These are phyloP conservation scores for Craseonycteris thonglongyai DNA, from an alignment of 2,113 vertebrate species.

Conservation along the genomic window DNA sequence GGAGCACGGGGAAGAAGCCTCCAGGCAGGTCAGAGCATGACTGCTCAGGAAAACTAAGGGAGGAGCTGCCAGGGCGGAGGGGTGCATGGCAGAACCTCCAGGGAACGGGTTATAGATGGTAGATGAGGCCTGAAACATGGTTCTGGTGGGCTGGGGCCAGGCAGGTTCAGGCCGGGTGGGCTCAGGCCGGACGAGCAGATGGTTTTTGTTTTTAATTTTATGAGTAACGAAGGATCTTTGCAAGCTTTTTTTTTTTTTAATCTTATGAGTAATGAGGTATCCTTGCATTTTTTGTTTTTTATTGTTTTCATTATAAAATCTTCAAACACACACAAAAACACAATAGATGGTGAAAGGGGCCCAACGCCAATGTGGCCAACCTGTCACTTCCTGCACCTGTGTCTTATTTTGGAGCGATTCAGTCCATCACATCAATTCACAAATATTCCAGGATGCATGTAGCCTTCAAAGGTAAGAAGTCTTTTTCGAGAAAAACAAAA, in stretches of 20 bases:
- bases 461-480: not conserved
- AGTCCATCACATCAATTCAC: not conserved
- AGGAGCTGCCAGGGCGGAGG: no score
- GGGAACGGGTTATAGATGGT: rapidly evolving
- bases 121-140: rapidly evolving
- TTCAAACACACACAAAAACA: not conserved
- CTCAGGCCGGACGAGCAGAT: not conserved
- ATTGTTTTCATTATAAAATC: not conserved
- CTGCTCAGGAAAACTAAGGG: not conserved
- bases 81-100: rapidly evolving
- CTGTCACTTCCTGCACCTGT: not conserved
- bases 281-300: not conserved
- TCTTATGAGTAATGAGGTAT: not conserved
- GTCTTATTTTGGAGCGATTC: not conserved
- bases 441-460: not conserved
- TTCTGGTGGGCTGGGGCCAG: no score
- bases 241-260: not conserved
- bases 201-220: not conserved
- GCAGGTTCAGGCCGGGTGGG: not conserved
- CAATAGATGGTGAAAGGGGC: rapidly evolving
- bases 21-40: not conserved
- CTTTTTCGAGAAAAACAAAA: not conserved
- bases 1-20: not conserved
- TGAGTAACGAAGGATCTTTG: not conserved
- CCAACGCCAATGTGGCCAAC: rapidly evolving